Percentiles rank a stretch among this genome's conserved stretches.
Conservation (phyloP, 1,140 invertebrate genomes). For the Drosophila biarmipes region DNA sequence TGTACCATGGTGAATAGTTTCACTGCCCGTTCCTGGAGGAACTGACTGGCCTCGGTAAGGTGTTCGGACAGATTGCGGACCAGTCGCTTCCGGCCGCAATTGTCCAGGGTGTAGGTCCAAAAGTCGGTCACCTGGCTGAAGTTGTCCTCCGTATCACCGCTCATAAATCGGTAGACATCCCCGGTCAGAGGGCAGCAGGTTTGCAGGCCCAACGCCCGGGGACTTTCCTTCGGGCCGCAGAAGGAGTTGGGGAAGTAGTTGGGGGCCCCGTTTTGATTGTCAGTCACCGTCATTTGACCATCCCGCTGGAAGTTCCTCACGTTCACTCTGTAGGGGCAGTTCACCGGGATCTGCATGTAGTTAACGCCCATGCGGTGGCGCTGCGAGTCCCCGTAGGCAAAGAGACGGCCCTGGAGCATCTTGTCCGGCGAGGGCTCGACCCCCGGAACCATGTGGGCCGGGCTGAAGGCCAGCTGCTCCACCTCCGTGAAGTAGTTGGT, state of each 20-base stretch:
- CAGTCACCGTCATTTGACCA: constrained; percentile 87
- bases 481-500: constrained; percentile 94
- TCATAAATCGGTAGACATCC: constrained; percentile 90
- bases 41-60: constrained; percentile 91
- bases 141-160: constrained; percentile 93
- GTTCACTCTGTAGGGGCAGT: constrained; percentile 88
- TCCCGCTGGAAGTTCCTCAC: constrained; percentile 92
- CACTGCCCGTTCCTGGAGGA: constrained; percentile 93
- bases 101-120: constrained; percentile 91
- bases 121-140: constrained; percentile 93
- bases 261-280: constrained; percentile 89
- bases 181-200: constrained; percentile 85
- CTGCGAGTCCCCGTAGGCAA: constrained; percentile 95
- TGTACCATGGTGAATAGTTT: constrained; percentile 90
- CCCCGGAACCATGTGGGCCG: constrained; percentile 93
- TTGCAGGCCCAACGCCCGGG: constrained; percentile 53
- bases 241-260: constrained; percentile 97
- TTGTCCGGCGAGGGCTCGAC: constrained; percentile 94
- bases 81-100: constrained; percentile 89
- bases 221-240: constrained; percentile 87
- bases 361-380: constrained; percentile 95
- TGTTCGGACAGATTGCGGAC: constrained; percentile 92
- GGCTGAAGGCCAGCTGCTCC: constrained; percentile 95
- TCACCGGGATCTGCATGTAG: constrained; percentile 94
- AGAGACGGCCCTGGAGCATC: constrained; percentile 94